phyloP scores from a whole-genome alignment of 37 sponge, comb jelly and placozoan genomes.

The Spongia lamella region DNA sequence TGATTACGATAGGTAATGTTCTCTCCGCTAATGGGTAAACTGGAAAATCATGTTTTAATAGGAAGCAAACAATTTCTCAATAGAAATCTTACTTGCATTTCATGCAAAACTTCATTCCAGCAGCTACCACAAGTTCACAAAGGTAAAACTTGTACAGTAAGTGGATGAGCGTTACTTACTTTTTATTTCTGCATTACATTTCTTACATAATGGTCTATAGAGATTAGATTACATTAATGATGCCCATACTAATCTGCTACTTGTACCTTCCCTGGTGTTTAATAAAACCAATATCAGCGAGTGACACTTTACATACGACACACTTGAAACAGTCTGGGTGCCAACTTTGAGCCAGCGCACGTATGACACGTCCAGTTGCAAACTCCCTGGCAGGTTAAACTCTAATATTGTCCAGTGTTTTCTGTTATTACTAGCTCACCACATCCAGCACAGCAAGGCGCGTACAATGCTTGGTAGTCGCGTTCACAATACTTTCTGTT shows the following conservation, averaged over 20 bases:
- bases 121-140: conserved; percentile 20
- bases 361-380: conserved; percentile 91
- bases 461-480: conserved; percentile 93
- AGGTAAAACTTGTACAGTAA: too few relatives aligned
- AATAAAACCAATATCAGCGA: conserved; percentile 95
- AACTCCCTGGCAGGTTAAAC: too few relatives aligned
- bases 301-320: conserved; percentile 81
- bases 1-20: conserved; percentile 81
- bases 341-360: conserved; percentile 93
- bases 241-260: background rate
- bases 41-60: conserved; percentile 10
- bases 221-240: conserved; percentile 12
- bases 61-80: background rate
- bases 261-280: conserved; percentile 90
- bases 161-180: conserved; percentile 32
- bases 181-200: conserved; percentile 87
- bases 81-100: conserved; percentile 76
- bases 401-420: background rate
- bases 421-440: too few relatives aligned
- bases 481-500: conserved; percentile 96
- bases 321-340: conserved; percentile 98
- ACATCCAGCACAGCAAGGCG: conserved; percentile 94
- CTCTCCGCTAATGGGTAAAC: conserved; percentile 87
- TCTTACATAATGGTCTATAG: conserved; percentile 83
- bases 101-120: conserved; percentile 78